Evolutionary conservation across 2,888 invertebrate genomes (phyloP).

Genomic region (Macrophya alboannulata): DNA sequence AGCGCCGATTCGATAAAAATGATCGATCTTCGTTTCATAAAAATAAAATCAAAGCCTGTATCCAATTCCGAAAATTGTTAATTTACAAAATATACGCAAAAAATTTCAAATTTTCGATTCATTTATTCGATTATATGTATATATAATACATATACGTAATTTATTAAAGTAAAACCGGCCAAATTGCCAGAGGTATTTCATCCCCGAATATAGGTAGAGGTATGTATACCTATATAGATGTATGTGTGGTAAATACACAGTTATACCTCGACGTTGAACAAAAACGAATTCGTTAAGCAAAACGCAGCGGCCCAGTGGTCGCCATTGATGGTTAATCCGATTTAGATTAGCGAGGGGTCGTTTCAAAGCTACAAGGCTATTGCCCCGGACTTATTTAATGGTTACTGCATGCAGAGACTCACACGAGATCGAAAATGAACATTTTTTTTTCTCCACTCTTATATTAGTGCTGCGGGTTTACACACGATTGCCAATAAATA

Average conservation of each 20-base stretch:
- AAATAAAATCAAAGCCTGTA: too few species aligned
- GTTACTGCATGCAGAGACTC: neutral
- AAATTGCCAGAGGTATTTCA: neutral
- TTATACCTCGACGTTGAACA: neutral
- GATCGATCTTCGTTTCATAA: too few species aligned
- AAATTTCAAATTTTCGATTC: too few species aligned
- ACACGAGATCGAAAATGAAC: neutral
- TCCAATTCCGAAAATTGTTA: neutral
- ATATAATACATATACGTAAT: neutral
- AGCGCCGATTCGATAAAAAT: too few species aligned
- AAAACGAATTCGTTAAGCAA: slow-evolving; percentile 43
- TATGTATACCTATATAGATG: neutral
- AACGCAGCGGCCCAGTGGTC: slow-evolving; percentile 9
- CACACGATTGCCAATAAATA: neutral
- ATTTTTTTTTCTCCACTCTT: too few species aligned
- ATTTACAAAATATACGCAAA: too few species aligned
- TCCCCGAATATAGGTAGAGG: neutral
- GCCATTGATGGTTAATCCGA: slow-evolving; percentile 44
- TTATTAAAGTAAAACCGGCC: neutral
- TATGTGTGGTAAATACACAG: neutral
- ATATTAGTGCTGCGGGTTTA: too few species aligned
- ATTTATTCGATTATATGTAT: too few species aligned
- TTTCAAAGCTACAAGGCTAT: slow-evolving; percentile 36
- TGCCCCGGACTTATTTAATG: slow-evolving; percentile 36
- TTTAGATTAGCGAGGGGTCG: slow-evolving; percentile 43